Base-by-base conservation (phyloP, 2,797 vertebrate species). In the Ceryle rudis region DNA sequence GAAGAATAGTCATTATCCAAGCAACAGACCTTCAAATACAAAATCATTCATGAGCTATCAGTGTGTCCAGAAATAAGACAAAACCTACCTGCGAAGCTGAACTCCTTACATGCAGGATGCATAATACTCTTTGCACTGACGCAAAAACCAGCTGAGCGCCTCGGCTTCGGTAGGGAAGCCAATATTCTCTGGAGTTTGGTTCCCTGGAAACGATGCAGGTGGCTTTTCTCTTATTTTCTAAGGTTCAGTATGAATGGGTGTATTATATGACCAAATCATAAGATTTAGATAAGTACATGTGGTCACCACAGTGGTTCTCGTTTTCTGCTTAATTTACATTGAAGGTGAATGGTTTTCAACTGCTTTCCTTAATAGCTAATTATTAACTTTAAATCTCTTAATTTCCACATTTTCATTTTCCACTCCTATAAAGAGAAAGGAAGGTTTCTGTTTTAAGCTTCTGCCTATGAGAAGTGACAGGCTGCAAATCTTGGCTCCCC, bases 1-100 rank as follows among this genome's bases (percentile, higher is more conserved):
- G 65, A 92, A 92, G 51, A 94, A 84, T 44, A 94, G 70, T 83
- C 58, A 81, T 93, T 89, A 89, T 62, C 71, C 64, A 91, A 60
- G 42, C 46, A 77, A 92, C 41, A 92, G 60, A 82, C 42, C 20
- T 86, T 84, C 74, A 85, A 90, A 87, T 25, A 86, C 42, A 77
- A 55, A 92, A 73, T 82, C 87, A 75, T 89, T 91, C 57, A 82
- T 57, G 47, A 96, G 60, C 62, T 81, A 55, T 73, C 28, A 66
- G 23, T 14, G 25, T 84, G 64, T 70, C 81, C 11, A 5, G 73
- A 89, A 92, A 86, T 26, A 41, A 90, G 83, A 77, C 33, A 46
- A 37, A 94, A 87, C 71, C 67, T 47, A 96, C 86, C 78, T 91
- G 81, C 92, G 77, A 70, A 84, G 78, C 20, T 14, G 54, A 62